phyloP scores from a whole-genome alignment of 2,888 invertebrate species.

The Lypha dubia region DNA sequence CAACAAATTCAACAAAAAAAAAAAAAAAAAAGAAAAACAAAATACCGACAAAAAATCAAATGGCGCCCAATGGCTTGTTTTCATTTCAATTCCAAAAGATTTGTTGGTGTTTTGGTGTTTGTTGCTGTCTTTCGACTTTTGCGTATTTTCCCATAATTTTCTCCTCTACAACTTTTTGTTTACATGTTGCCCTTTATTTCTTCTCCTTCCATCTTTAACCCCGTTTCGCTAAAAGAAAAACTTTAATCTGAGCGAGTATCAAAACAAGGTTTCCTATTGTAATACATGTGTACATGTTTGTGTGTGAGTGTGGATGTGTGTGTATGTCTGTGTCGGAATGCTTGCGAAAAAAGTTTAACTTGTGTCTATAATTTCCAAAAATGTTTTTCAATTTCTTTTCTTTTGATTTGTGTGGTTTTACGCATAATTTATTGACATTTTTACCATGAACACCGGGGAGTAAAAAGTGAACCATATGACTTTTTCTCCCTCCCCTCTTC shows the following conservation, averaged over 20 bases:
- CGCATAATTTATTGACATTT: slow-evolving; percentile 76
- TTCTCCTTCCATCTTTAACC: slow-evolving; percentile 12
- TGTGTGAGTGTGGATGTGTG: slow-evolving; percentile 1
- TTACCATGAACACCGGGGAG: slow-evolving; percentile 67
- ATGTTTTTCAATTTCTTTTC: slow-evolving; percentile 74
- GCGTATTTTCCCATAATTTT: slow-evolving; percentile 73
- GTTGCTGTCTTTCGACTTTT: slow-evolving; percentile 71
- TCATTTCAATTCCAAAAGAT: slow-evolving; percentile 65
- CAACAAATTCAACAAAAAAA: slow-evolving; percentile 50
- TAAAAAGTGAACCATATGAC: slow-evolving; percentile 44
- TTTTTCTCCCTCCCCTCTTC: background rate
- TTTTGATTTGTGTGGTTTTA: slow-evolving; percentile 75
- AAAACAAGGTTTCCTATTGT: slow-evolving; percentile 43
- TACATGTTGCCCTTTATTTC: slow-evolving; percentile 62
- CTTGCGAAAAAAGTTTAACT: slow-evolving; percentile 52
- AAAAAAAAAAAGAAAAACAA: slow-evolving; percentile 11
- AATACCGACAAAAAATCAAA: slow-evolving; percentile 58
- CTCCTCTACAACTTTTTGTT: slow-evolving; percentile 57
- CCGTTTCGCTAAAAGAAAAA: slow-evolving; percentile 2
- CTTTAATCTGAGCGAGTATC: slow-evolving; percentile 39
- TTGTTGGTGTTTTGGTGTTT: slow-evolving; percentile 49
- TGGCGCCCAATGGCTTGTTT: slow-evolving; percentile 73
- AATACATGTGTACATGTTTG: background rate
- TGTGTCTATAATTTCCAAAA: slow-evolving; percentile 60
- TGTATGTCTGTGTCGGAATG: slow-evolving; percentile 37